phyloP scores from a whole-genome alignment of 2,797 vertebrate species.

The Glyptemys insculpta region DNA sequence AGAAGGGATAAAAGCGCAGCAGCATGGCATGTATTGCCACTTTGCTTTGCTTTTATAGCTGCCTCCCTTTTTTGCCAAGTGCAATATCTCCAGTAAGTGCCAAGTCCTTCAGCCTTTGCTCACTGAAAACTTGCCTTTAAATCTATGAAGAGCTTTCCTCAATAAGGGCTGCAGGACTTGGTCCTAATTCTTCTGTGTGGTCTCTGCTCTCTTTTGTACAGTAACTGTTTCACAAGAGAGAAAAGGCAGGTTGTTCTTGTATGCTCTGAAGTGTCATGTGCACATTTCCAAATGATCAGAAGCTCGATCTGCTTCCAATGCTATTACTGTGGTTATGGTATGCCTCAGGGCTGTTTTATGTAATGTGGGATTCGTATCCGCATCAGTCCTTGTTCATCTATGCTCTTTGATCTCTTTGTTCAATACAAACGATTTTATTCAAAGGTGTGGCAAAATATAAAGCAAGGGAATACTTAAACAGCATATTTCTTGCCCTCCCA shows the following conservation, averaged over 20 bases:
- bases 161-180: background rate
- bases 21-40: fast-evolving
- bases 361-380: background rate
- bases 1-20: background rate
- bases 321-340: background rate
- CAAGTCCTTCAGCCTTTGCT: no score
- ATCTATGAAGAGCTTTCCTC: fast-evolving
- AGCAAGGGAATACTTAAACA: background rate
- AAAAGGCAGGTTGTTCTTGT: background rate
- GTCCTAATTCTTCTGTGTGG: fast-evolving
- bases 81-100: background rate
- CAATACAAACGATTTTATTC: background rate
- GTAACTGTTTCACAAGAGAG: background rate
- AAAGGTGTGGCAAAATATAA: background rate
- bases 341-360: background rate
- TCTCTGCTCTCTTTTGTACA: background rate
- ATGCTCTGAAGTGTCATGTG: no score
- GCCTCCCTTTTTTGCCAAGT: fast-evolving
- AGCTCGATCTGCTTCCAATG: background rate
- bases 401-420: background rate
- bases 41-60: background rate
- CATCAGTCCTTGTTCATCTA: background rate
- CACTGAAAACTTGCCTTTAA: background rate
- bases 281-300: background rate
- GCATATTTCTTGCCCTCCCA: background rate